A percentile compares a stretch with the other conserved stretches of the same genome.
phyloP scores from a whole-genome alignment of 92 coral and sea anemone species.

The Blastomussa wellsi region DNA sequence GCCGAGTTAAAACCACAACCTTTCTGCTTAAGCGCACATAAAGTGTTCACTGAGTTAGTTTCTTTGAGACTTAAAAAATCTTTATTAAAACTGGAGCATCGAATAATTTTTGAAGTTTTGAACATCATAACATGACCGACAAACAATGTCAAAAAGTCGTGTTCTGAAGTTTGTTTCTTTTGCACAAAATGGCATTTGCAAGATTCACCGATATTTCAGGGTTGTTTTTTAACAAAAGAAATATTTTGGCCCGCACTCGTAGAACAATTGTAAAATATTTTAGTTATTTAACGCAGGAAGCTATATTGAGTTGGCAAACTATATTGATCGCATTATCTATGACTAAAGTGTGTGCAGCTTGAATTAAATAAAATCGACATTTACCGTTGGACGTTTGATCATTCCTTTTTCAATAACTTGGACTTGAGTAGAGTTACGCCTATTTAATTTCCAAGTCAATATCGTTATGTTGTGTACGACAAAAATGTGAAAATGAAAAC shows the following conservation, averaged over 20 bases:
- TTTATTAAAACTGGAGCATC: too few relatives aligned
- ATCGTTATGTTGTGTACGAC: neutral
- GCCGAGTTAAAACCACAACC: neutral
- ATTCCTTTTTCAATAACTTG: neutral
- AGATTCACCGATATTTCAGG: too few relatives aligned
- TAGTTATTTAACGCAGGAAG: neutral
- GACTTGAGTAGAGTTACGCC: neutral
- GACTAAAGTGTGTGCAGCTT: neutral
- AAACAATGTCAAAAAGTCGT: too few relatives aligned
- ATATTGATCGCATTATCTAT: neutral
- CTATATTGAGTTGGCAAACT: neutral
- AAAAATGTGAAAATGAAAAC: neutral
- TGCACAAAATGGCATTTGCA: too few relatives aligned
- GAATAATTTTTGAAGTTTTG: too few relatives aligned
- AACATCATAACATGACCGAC: too few relatives aligned
- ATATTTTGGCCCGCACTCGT: too few relatives aligned
- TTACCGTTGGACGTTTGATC: neutral
- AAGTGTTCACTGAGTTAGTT: neutral
- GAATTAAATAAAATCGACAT: too few relatives aligned
- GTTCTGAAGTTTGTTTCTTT: too few relatives aligned
- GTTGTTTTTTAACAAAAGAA: too few relatives aligned
- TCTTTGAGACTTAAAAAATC: neutral
- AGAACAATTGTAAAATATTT: too few relatives aligned
- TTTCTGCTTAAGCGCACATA: neutral
- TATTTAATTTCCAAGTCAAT: neutral